Evolutionary conservation across 2,113 vertebrate genomes (phyloP), one percentile per base, ranked within the genome.

Genomic region (Artemisiospiza belli): DNA sequence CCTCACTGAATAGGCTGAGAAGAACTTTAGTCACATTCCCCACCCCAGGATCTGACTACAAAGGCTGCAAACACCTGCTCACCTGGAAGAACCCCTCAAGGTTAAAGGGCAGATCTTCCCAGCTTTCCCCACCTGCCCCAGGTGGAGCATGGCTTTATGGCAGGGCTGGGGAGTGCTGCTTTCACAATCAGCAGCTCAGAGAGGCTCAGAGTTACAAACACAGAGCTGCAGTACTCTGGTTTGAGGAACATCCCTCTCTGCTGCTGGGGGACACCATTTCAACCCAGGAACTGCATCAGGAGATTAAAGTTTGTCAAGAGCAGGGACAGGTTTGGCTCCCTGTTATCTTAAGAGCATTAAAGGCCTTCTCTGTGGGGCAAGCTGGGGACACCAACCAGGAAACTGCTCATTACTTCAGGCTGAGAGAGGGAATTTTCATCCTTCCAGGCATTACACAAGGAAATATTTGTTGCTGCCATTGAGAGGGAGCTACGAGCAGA

Each of bases 201-300:
- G 54, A 83, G 47, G 19, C 49, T 85, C 69, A 51, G 35, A 54
- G 37, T 51, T 35, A 43, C 62, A 52, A 58, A 55, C 33, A 18
- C 0, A 0, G 5, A 44, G 30, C 17, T 91, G 51, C 33, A 68
- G 54, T 5, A 24, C 28, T 20, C 49, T 10, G 2, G 3, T 27
- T 49, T 44, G 39, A 46, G 64, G 33, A 64, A 28, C 0, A 0
- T 52, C 49, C 23, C 27, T 74, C 83, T 39, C 62, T 87, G n/a
- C 57, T 47, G 27, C 47, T 35, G 20, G 2, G 10, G 51, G 30
- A 83, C 55, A 52, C 15, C 37, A 20, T 67, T 58, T 69, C n/a
- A 62, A 54, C 28, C 44, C 51, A 61, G 23, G 33, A 81, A 20
- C 18, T 5, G 15, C 10, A 62, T 21, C 8, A 6, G 0, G 5